Evolutionary conservation across 2,113 vertebrate genomes (phyloP).

Genomic region (Serilophus lunatus): DNA sequence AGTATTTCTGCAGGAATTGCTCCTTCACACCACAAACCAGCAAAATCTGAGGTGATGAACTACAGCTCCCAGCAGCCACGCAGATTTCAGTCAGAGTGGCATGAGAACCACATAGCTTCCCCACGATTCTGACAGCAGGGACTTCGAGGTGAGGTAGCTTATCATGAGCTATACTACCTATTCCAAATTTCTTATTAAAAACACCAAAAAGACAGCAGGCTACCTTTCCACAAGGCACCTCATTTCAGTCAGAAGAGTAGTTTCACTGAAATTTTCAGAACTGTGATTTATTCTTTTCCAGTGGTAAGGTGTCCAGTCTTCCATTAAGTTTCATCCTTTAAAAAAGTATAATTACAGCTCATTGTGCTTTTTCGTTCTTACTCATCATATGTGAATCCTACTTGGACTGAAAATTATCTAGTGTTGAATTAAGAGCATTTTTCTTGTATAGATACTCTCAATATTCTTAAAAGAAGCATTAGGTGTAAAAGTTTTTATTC

Average conservation of each 20-base stretch:
- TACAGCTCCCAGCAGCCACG: not conserved
- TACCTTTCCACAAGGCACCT: not conserved
- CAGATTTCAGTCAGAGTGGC: not conserved
- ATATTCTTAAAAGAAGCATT: not conserved
- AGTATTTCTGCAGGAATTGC: not conserved
- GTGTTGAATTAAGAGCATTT: not conserved
- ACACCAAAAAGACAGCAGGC: not conserved
- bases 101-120: not conserved
- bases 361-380: not conserved
- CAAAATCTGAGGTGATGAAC: rapidly evolving
- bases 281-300: not conserved
- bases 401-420: not conserved
- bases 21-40: not conserved
- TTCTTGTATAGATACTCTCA: not conserved
- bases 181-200: not conserved
- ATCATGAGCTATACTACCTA: not conserved
- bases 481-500: not conserved
- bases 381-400: not conserved
- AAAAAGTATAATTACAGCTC: not conserved
- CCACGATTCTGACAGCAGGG: not conserved
- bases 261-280: not conserved
- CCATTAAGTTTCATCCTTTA: not conserved
- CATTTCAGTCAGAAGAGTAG: not conserved
- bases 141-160: not conserved
- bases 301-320: not conserved